Percentiles rank a stretch among this genome's conserved stretches.
Evolutionary conservation across 1,140 invertebrate genomes (phyloP).

Genomic region (Nymphalis io): DNA sequence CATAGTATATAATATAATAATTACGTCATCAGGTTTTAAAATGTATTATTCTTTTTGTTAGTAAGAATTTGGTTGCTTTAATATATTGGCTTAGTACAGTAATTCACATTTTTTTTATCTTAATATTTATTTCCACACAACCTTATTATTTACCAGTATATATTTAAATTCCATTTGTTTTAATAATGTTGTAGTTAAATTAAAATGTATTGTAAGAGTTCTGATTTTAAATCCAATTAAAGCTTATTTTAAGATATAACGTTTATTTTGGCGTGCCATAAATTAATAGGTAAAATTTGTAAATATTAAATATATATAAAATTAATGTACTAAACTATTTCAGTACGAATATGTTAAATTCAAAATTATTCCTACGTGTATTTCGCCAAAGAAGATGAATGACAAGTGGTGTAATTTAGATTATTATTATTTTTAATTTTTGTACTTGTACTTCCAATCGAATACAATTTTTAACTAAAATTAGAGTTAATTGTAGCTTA

Average conservation of each 20-base stretch:
- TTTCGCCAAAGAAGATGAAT: slow-evolving; percentile 66
- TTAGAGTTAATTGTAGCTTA: slow-evolving; percentile 52
- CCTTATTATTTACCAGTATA: too few relatives aligned
- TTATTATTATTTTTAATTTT: slow-evolving; percentile 35
- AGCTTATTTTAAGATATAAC: slow-evolving; percentile 19
- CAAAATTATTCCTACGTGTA: slow-evolving; percentile 51
- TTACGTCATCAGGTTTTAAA: too few relatives aligned
- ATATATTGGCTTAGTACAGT: too few relatives aligned
- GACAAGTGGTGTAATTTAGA: slow-evolving; percentile 45
- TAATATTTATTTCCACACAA: too few relatives aligned
- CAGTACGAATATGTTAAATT: slow-evolving; percentile 17
- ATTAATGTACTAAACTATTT: slow-evolving; percentile 33
- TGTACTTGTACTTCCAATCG: slow-evolving; percentile 30
- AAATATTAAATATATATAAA: slow-evolving; percentile 54
- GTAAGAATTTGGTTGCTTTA: too few relatives aligned
- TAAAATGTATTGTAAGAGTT: not conserved
- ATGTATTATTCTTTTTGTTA: too few relatives aligned
- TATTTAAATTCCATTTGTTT: not conserved
- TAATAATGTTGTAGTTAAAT: not conserved
- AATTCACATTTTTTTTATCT: too few relatives aligned
- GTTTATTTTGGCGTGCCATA: slow-evolving; percentile 43
- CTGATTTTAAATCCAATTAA: slow-evolving; percentile 2
- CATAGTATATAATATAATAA: too few relatives aligned
- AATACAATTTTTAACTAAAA: slow-evolving; percentile 20
- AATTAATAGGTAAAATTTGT: slow-evolving; percentile 51